Percentiles rank a stretch among this genome's conserved stretches.
Evolutionary conservation across 2,888 invertebrate genomes (phyloP).

Genomic region (Athalia cordata): DNA sequence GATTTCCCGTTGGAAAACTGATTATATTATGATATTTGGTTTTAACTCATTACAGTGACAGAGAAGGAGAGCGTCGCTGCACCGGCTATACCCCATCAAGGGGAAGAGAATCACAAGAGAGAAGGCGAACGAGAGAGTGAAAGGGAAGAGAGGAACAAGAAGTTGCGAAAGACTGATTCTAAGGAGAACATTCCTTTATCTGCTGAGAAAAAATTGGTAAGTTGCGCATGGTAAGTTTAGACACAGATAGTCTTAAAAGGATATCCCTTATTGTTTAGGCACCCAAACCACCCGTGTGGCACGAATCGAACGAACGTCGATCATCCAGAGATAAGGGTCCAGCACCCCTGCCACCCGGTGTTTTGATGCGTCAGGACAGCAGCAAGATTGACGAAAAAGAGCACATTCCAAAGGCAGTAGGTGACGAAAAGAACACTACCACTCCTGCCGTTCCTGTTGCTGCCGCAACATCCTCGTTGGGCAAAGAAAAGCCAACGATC

Average conservation of each 20-base stretch:
- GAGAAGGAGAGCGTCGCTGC: slow-evolving; percentile 71
- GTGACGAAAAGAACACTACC: slow-evolving; percentile 46
- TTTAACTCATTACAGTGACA: slow-evolving; percentile 65
- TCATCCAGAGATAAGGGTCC: slow-evolving; percentile 85
- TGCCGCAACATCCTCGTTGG: slow-evolving; percentile 37
- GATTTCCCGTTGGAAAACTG: too few relatives aligned
- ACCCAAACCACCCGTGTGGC: slow-evolving; percentile 78
- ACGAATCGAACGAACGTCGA: slow-evolving; percentile 75
- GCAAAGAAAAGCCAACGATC: slow-evolving; percentile 36
- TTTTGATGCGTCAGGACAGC: slow-evolving; percentile 60
- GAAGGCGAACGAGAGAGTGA: slow-evolving; percentile 71
- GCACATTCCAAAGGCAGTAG: slow-evolving; percentile 51
- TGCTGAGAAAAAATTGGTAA: slow-evolving; percentile 70
- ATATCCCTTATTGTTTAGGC: slow-evolving; percentile 72
- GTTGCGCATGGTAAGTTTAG: slow-evolving; percentile 3
- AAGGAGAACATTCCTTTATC: slow-evolving; percentile 69
- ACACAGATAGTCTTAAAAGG: too few relatives aligned
- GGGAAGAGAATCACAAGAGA: slow-evolving; percentile 71
- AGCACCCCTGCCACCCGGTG: slow-evolving; percentile 80
- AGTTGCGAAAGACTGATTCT: slow-evolving; percentile 71
- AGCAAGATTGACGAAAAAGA: slow-evolving; percentile 65
- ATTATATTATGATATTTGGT: too few relatives aligned
- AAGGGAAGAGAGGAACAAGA: slow-evolving; percentile 70
- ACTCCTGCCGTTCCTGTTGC: too few relatives aligned
- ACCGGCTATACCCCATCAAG: slow-evolving; percentile 67